A percentile compares a stretch with the other conserved stretches of the same genome.
phyloP scores from a whole-genome alignment of 2,113 vertebrate genomes.

The Poeciliopsis retropinna region DNA sequence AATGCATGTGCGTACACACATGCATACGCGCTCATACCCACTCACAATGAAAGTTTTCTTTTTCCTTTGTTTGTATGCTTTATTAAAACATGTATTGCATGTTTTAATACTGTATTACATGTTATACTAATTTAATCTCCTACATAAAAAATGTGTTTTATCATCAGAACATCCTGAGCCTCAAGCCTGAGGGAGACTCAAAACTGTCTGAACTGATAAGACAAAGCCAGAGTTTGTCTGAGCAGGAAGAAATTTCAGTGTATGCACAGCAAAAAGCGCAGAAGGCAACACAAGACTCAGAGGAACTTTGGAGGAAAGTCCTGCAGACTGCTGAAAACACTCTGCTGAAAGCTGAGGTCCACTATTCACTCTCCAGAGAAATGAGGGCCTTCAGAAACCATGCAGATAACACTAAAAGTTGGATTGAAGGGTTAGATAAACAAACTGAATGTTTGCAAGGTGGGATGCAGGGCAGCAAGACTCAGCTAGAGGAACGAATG shows the following conservation, averaged over 20 bases:
- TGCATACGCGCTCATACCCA: too few relatives aligned
- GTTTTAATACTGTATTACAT: too few relatives aligned
- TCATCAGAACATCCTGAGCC: constrained; percentile 67
- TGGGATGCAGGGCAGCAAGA: constrained; percentile 52
- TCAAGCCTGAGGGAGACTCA: constrained; percentile 70
- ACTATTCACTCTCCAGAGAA: constrained; percentile 66
- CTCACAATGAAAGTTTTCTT: too few relatives aligned
- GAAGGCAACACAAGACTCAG: constrained; percentile 31
- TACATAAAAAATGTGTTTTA: background rate
- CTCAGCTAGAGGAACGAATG: constrained; percentile 64
- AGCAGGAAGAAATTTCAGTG: constrained; percentile 59
- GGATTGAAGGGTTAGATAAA: constrained; percentile 61
- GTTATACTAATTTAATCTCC: too few relatives aligned
- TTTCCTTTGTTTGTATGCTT: too few relatives aligned
- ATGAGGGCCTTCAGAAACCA: constrained; percentile 58
- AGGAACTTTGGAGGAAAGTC: constrained; percentile 65
- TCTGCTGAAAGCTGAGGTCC: constrained; percentile 60
- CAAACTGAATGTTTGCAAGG: constrained; percentile 42
- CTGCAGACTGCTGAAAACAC: constrained; percentile 49
- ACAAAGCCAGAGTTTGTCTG: constrained; percentile 52
- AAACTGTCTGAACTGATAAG: constrained; percentile 61
- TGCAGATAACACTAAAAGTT: constrained; percentile 38
- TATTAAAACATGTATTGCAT: too few relatives aligned
- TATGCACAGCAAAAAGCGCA: constrained; percentile 18
- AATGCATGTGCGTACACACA: too few relatives aligned